A percentile compares a stretch with the other conserved stretches of the same genome.
phyloP scores from a whole-genome alignment of 2,888 invertebrate species.

The Aricia artaxerxes region DNA sequence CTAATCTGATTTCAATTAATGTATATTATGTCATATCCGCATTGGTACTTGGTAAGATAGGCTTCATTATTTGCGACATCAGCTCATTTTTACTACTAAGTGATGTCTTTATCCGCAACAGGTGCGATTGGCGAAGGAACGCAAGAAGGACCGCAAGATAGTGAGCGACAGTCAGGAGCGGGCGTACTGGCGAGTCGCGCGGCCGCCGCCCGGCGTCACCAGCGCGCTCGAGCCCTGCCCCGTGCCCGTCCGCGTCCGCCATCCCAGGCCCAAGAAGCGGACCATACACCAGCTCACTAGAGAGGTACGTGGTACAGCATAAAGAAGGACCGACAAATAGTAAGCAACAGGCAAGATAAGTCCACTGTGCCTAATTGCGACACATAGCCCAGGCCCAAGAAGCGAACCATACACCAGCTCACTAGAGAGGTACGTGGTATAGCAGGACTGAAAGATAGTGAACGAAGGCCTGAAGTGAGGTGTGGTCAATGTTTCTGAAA shows the following conservation, averaged over 20 bases:
- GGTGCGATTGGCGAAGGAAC: conserved; percentile 94
- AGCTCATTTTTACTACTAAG: too few relatives aligned
- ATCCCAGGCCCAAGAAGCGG: conserved; percentile 85
- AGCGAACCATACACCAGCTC: conserved; percentile 88
- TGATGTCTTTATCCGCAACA: conserved; percentile 48
- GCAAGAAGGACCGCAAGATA: conserved; percentile 97
- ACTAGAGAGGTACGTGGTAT: conserved; percentile 84
- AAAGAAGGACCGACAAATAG: neutral
- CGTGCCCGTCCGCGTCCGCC: conserved; percentile 87
- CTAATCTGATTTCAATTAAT: too few relatives aligned
- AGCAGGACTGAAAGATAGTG: neutral
- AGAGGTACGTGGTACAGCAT: conserved; percentile 80
- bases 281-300: conserved; percentile 88
- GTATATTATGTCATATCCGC: too few relatives aligned
- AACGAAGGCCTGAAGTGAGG: too few relatives aligned
- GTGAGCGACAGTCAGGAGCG: conserved; percentile 98
- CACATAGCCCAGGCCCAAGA: conserved; percentile 79
- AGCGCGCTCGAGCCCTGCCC: conserved; percentile 93
- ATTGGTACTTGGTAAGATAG: too few relatives aligned
- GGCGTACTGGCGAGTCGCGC: conserved; percentile 97
- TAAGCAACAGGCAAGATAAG: neutral
- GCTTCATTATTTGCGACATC: too few relatives aligned
- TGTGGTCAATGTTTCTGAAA: too few relatives aligned
- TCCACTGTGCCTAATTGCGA: too few relatives aligned
- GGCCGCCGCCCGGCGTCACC: conserved; percentile 94